These are phyloP conservation scores for Palythoa heliodiscus DNA, from an alignment of 92 coral and sea anemone genomes.

Conservation along the genomic window DNA sequence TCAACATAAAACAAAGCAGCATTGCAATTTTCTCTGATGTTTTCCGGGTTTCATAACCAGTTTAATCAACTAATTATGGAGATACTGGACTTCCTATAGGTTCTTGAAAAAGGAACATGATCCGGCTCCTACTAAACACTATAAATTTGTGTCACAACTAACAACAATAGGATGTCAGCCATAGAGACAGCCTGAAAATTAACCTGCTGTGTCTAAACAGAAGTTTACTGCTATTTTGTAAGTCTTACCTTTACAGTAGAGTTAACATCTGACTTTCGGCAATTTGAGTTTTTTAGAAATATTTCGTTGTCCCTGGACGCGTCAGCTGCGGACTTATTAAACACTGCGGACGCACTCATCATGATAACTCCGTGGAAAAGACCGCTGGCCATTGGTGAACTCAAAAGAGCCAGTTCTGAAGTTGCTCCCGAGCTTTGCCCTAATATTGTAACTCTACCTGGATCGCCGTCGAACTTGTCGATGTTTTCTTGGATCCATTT, in stretches of 20 bases:
- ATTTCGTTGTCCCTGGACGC: conserved; percentile 64
- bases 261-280: conserved; percentile 40
- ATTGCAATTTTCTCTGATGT: too few species aligned
- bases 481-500: conserved; percentile 65
- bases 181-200: too few species aligned
- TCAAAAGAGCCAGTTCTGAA: conserved; percentile 66
- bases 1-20: too few species aligned
- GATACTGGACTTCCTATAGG: too few species aligned
- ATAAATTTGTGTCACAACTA: too few species aligned
- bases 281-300: conserved; percentile 53
- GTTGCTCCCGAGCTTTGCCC: conserved; percentile 88
- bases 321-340: conserved; percentile 55
- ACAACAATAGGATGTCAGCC: too few species aligned
- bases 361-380: conserved; percentile 71
- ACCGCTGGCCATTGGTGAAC: conserved; percentile 65
- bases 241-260: conserved; percentile 19
- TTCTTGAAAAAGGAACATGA: too few species aligned
- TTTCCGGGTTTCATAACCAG: too few species aligned
- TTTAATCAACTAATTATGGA: too few species aligned
- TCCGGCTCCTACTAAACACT: too few species aligned
- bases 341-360: conserved; percentile 66
- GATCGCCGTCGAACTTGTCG: conserved; percentile 73
- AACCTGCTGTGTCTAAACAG: not conserved
- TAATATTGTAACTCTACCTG: conserved; percentile 59
- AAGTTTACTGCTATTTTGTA: not conserved